These are phyloP conservation scores for Cnemophilus loriae DNA, from an alignment of 2,113 vertebrate genomes.

Conservation along the genomic window DNA sequence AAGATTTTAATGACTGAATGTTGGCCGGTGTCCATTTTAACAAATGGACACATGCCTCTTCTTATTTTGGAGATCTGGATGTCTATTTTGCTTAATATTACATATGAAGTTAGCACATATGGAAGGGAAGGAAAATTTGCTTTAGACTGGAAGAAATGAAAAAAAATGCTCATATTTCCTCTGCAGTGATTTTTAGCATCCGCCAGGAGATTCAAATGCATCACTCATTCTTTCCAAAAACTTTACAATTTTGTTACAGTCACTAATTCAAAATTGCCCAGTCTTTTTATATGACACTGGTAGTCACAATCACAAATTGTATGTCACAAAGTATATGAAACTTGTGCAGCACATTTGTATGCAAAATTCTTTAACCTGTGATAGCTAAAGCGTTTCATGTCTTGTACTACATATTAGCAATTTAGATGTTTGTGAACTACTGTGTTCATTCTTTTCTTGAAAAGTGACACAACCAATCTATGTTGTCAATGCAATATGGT, in stretches of 20 bases:
- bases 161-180: constrained; percentile 26
- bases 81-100: constrained; percentile 40
- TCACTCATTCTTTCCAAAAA: constrained; percentile 10
- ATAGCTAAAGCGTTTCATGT: constrained; percentile 1
- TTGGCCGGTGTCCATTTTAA: constrained; percentile 26
- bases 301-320: not conserved
- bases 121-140: constrained; percentile 32
- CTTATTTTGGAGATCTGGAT: constrained; percentile 22
- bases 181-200: constrained; percentile 41
- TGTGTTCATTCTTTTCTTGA: not conserved
- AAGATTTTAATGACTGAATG: constrained; percentile 57
- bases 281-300: not conserved
- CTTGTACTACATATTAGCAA: not conserved
- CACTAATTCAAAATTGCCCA: constrained; percentile 4
- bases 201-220: not conserved
- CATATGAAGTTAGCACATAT: constrained; percentile 49
- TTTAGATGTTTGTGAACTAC: not conserved
- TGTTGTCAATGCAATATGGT: not conserved
- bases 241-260: constrained; percentile 17
- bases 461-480: not conserved
- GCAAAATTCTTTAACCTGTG: constrained; percentile 4
- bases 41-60: constrained; percentile 23
- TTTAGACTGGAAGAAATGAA: constrained; percentile 15
- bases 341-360: not conserved
- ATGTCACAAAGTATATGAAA: not conserved